These are phyloP conservation scores for Patella caerulea DNA, from an alignment of 2,888 invertebrate genomes.

Conservation along the genomic window DNA sequence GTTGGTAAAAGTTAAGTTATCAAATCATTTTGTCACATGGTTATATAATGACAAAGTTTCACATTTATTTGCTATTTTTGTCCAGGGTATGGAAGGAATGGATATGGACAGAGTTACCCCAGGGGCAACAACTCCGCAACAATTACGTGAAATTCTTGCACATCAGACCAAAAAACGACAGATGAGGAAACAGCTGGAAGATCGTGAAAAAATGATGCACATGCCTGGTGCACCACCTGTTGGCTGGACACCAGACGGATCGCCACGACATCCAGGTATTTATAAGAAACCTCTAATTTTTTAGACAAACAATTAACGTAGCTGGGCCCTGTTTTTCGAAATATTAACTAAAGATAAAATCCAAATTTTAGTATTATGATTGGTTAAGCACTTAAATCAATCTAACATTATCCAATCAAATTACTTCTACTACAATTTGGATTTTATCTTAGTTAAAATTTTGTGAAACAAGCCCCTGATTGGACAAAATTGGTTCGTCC, in stretches of 20 bases:
- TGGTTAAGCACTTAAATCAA: too few relatives aligned
- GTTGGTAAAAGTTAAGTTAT: conserved; percentile 15
- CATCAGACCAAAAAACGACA: conserved; percentile 77
- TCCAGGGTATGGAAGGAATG: conserved; percentile 13
- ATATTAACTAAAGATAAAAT: too few relatives aligned
- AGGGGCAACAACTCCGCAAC: conserved; percentile 73
- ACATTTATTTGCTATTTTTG: background rate
- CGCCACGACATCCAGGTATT: conserved; percentile 10
- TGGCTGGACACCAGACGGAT: conserved; percentile 18
- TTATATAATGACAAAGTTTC: background rate
- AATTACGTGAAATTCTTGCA: conserved; percentile 82
- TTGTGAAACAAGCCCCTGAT: too few relatives aligned
- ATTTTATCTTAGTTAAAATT: too few relatives aligned
- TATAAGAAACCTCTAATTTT: too few relatives aligned
- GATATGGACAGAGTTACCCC: background rate
- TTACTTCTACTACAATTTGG: too few relatives aligned
- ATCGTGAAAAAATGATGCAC: conserved; percentile 45
- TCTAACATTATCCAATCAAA: too few relatives aligned
- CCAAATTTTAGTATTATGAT: too few relatives aligned
- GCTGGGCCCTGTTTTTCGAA: too few relatives aligned
- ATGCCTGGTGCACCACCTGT: conserved; percentile 15
- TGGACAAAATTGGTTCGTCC: too few relatives aligned
- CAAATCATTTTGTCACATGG: background rate
- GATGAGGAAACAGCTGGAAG: conserved; percentile 67
- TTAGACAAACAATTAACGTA: too few relatives aligned